These are phyloP conservation scores for Hymenochirus boettgeri DNA, from an alignment of 2,113 vertebrate species.

Conservation along the genomic window DNA sequence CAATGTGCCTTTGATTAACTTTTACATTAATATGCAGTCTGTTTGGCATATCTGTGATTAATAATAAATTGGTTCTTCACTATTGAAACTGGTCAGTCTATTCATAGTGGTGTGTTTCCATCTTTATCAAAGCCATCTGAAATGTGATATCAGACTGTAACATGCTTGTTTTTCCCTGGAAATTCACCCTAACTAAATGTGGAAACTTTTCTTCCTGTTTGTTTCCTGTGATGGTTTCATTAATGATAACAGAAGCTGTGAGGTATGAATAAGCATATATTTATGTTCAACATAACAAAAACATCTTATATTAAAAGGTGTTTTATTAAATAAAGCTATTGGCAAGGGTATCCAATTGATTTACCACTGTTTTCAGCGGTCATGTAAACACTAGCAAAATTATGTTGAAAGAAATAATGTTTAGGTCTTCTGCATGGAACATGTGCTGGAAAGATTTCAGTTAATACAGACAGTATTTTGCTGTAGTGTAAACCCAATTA, in stretches of 20 bases:
- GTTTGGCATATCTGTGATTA: constrained; percentile 18
- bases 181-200: not conserved
- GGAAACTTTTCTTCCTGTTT: constrained; percentile 5
- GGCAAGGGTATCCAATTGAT: too few species aligned
- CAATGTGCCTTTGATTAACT: constrained; percentile 32
- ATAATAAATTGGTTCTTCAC: constrained; percentile 1
- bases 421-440: too few species aligned
- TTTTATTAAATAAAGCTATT: too few species aligned
- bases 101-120: not conserved
- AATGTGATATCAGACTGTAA: too few species aligned
- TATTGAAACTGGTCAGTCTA: not conserved
- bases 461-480: too few species aligned
- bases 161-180: not conserved
- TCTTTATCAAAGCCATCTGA: too few species aligned
- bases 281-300: not conserved
- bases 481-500: too few species aligned
- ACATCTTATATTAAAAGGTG: too few species aligned
- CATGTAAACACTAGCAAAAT: too few species aligned
- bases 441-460: too few species aligned
- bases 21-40: constrained; percentile 20
- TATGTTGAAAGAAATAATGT: too few species aligned
- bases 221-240: not conserved
- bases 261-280: not conserved
- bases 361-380: too few species aligned
- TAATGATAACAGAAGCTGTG: not conserved